Evolutionary conservation across 1,140 invertebrate species (phyloP).

Genomic region (Drosophila novamexicana): DNA sequence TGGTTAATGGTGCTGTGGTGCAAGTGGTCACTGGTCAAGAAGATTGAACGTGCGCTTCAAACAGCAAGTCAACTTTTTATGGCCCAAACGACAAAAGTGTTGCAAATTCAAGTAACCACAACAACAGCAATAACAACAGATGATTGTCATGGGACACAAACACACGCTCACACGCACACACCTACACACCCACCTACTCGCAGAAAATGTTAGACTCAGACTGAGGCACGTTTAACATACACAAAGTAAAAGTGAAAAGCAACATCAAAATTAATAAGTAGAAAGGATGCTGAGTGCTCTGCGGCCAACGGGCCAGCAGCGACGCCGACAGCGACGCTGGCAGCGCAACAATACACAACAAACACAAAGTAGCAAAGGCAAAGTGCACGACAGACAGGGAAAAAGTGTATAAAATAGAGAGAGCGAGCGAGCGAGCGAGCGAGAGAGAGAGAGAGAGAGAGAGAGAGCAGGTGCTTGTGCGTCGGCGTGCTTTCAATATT

Average conservation of each 20-base stretch:
- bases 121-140: conserved; percentile 36
- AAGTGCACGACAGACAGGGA: conserved; percentile 33
- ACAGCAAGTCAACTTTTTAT: conserved; percentile 42
- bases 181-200: conserved; percentile 10
- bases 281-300: conserved; percentile 70
- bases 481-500: conserved; percentile 70
- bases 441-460: conserved; percentile 17
- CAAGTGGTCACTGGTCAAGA: conserved; percentile 23
- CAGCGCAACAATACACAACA: conserved; percentile 38
- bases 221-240: conserved; percentile 66
- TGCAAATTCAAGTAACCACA: conserved; percentile 28
- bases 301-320: conserved; percentile 27
- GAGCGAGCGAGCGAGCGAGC: conserved; percentile 7
- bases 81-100: conserved; percentile 20
- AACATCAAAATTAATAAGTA: conserved; percentile 82
- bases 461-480: conserved; percentile 36
- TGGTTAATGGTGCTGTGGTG: conserved; percentile 15
- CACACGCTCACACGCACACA: conserved; percentile 6
- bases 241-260: conserved; percentile 83
- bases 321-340: conserved; percentile 31
- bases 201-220: conserved; percentile 12
- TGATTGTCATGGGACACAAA: conserved; percentile 34
- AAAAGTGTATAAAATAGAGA: neutral
- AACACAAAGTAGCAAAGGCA: conserved; percentile 35
- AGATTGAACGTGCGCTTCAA: conserved; percentile 23